Conservation (phyloP, 30 jellyfish, hydroid and myxozoan genomes). For the Hydractinia echinata region DNA sequence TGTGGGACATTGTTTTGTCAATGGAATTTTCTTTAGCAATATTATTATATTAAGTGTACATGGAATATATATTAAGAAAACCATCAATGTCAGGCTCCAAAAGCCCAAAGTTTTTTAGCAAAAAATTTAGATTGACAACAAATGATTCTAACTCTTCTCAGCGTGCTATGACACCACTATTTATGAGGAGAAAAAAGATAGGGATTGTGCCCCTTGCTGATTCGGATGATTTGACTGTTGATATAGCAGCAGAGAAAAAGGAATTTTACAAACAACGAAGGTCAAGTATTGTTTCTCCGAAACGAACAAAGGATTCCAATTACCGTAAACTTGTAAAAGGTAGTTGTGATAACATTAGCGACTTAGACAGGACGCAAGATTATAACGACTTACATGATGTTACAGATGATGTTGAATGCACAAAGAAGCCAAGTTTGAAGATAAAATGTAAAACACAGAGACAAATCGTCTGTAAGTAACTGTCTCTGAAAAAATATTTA, state of each 20-base stretch:
- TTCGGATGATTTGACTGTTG: background rate
- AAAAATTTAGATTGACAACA: background rate
- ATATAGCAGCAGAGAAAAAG: background rate
- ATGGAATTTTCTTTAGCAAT: too few species aligned
- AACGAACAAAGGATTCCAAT: background rate
- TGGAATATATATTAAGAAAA: too few species aligned
- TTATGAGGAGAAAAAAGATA: conserved; percentile 4
- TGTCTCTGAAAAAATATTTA: too few species aligned
- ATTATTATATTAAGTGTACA: too few species aligned
- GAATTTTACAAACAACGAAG: background rate
- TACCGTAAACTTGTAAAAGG: conserved; percentile 3
- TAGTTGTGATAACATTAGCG: background rate
- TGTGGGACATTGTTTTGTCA: too few species aligned
- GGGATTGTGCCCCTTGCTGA: background rate
- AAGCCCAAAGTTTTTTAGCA: conserved; percentile 6
- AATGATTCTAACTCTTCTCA: background rate
- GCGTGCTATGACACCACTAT: background rate
- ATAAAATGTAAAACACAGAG: too few species aligned
- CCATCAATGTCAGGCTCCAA: background rate
- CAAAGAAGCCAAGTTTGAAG: too few species aligned
- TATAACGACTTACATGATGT: too few species aligned
- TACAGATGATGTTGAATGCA: too few species aligned
- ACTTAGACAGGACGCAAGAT: too few species aligned
- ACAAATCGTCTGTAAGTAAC: too few species aligned
- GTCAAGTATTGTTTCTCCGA: background rate